phyloP scores from a whole-genome alignment of 2,113 vertebrate genomes.

The Chionomys nivalis region DNA sequence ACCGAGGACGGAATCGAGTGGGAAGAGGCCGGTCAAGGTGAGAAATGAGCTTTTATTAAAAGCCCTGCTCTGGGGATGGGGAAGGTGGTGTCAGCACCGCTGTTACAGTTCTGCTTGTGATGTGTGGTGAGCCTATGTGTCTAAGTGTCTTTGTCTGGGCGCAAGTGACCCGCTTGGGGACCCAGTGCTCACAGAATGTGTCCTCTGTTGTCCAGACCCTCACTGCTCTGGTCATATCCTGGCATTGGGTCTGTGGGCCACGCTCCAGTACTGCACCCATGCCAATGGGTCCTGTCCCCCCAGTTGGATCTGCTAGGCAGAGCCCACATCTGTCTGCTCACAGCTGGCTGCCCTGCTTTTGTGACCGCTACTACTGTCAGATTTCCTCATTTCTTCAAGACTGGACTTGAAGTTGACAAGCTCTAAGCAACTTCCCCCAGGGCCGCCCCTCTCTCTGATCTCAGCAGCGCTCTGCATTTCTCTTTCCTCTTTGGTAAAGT shows the following conservation, averaged over 20 bases:
- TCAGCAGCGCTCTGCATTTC: rapidly evolving
- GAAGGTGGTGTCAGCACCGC: background rate
- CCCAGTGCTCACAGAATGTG: background rate
- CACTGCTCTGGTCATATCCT: background rate
- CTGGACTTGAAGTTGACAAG: background rate
- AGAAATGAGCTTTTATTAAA: background rate
- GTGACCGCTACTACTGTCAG: background rate
- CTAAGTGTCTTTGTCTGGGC: background rate
- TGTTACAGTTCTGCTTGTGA: background rate
- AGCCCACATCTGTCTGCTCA: background rate
- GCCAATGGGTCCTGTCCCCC: background rate
- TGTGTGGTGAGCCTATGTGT: background rate
- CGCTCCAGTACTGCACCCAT: background rate
- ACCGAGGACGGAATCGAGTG: background rate
- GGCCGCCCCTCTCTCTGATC: background rate
- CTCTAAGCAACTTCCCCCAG: background rate
- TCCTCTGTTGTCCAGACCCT: background rate
- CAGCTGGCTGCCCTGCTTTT: background rate
- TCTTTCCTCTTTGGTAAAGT: background rate
- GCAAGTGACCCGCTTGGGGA: background rate
- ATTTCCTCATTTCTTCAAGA: background rate
- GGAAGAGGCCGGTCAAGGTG: slow-evolving; percentile 34
- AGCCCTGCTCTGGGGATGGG: background rate
- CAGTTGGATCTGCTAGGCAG: background rate
- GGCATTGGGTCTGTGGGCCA: background rate